These are phyloP conservation scores for Limnephilus rhombicus DNA, from an alignment of 2,888 invertebrate genomes.

Conservation along the genomic window DNA sequence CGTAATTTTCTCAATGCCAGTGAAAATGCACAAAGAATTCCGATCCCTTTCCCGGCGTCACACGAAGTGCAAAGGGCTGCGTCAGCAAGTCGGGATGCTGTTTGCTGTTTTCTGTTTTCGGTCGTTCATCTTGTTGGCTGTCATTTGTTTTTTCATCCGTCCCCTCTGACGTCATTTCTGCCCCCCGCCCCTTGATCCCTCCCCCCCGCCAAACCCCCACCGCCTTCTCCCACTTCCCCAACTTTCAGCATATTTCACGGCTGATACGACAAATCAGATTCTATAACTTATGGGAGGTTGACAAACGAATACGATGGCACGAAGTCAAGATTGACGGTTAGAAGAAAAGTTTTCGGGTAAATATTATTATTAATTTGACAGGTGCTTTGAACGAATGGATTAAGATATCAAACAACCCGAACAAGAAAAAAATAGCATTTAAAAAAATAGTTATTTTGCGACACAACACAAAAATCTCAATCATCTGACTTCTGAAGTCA, in stretches of 20 bases:
- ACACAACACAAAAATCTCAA: background rate
- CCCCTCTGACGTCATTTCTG: conserved; percentile 35
- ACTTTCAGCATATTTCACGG: background rate
- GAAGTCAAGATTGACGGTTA: background rate
- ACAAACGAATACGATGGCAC: background rate
- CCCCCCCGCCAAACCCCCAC: background rate
- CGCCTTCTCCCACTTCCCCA: background rate
- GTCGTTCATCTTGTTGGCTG: conserved; percentile 51
- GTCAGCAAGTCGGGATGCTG: conserved; percentile 24
- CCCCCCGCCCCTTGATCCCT: conserved; percentile 48
- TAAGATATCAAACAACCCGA: background rate
- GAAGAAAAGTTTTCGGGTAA: background rate
- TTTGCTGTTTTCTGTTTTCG: conserved; percentile 3
- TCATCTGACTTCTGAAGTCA: no score
- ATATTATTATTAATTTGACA: background rate
- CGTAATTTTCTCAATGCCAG: conserved; percentile 12
- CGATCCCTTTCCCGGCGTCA: conserved; percentile 10
- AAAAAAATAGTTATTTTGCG: no score
- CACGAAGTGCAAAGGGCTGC: conserved; percentile 6
- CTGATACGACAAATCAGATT: background rate
- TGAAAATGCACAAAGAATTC: conserved; percentile 19
- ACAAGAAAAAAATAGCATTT: no score
- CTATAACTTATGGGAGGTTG: background rate
- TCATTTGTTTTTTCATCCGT: conserved; percentile 42
- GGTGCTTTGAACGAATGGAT: background rate